Evolutionary conservation across 2,113 vertebrate species (phyloP).

Genomic region (Aviceda subcristata): DNA sequence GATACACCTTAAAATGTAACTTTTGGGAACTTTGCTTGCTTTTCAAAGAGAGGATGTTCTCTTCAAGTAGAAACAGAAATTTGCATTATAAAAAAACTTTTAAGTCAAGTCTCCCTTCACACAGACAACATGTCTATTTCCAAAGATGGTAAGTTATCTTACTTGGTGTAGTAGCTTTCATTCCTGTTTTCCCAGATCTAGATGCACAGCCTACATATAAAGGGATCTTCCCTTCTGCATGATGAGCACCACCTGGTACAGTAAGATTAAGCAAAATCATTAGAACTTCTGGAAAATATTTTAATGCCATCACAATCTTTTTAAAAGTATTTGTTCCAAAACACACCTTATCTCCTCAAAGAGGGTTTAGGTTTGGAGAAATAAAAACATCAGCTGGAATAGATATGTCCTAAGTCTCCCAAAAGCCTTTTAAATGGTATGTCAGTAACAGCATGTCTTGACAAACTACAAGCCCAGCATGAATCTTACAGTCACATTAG

Average conservation of each 20-base stretch:
- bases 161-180: slow-evolving; percentile 85
- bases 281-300: not conserved
- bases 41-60: not conserved
- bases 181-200: slow-evolving; percentile 58
- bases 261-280: not conserved
- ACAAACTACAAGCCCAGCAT: not conserved
- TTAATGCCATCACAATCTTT: not conserved
- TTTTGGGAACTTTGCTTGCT: not conserved
- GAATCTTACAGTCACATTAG: not conserved
- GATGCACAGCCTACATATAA: slow-evolving; percentile 18
- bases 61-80: not conserved
- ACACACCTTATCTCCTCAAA: not conserved
- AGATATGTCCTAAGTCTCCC: not conserved
- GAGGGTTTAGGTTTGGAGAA: not conserved
- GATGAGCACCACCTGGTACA: slow-evolving; percentile 4
- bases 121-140: not conserved
- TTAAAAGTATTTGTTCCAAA: not conserved
- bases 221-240: slow-evolving; percentile 72
- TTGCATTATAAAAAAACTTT: not conserved
- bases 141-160: slow-evolving; percentile 30
- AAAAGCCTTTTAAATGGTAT: not conserved
- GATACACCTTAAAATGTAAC: not conserved
- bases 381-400: not conserved
- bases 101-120: not conserved
- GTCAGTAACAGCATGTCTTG: not conserved